A percentile compares a stretch with the other conserved stretches of the same genome.
phyloP scores from a whole-genome alignment of 2,888 invertebrate genomes.

The Drosophila pullipes region DNA sequence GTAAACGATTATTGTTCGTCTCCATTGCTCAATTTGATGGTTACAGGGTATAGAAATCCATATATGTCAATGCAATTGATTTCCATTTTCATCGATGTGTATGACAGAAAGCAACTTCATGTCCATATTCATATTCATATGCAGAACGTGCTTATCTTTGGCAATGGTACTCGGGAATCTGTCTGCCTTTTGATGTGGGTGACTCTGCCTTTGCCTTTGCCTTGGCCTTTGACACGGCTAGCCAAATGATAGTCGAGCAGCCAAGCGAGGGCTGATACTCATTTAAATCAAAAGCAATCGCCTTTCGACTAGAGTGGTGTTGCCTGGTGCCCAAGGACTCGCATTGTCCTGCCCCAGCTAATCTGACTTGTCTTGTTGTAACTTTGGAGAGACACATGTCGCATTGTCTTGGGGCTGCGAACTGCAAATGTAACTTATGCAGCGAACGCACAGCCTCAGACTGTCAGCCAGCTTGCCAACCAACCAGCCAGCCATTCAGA shows the following conservation, averaged over 20 bases:
- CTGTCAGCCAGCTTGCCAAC: slow-evolving; percentile 2
- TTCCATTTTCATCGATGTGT: slow-evolving; percentile 55
- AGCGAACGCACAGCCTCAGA: slow-evolving; percentile 6
- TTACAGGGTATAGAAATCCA: slow-evolving; percentile 8
- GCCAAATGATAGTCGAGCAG: background rate
- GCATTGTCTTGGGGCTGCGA: slow-evolving; percentile 53
- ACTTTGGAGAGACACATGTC: slow-evolving; percentile 49
- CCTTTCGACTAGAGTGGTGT: slow-evolving; percentile 34
- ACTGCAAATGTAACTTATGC: slow-evolving; percentile 49
- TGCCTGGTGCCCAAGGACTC: slow-evolving; percentile 27
- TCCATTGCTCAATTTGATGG: background rate
- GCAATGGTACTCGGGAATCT: slow-evolving; percentile 33
- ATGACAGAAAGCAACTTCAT: slow-evolving; percentile 3
- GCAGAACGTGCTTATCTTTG: slow-evolving; percentile 47
- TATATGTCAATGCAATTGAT: slow-evolving; percentile 44
- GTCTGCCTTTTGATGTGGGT: slow-evolving; percentile 54
- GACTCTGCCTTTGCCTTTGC: slow-evolving; percentile 1
- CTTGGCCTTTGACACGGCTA: background rate
- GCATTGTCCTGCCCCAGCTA: slow-evolving; percentile 49
- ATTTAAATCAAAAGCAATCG: slow-evolving; percentile 66
- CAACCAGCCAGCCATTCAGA: background rate
- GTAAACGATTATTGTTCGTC: background rate
- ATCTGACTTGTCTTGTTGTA: slow-evolving; percentile 67
- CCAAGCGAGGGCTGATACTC: slow-evolving; percentile 51
- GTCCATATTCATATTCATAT: slow-evolving; percentile 67